Evolutionary conservation across 1,140 invertebrate genomes (phyloP).

Genomic region (Aphidius ervi): DNA sequence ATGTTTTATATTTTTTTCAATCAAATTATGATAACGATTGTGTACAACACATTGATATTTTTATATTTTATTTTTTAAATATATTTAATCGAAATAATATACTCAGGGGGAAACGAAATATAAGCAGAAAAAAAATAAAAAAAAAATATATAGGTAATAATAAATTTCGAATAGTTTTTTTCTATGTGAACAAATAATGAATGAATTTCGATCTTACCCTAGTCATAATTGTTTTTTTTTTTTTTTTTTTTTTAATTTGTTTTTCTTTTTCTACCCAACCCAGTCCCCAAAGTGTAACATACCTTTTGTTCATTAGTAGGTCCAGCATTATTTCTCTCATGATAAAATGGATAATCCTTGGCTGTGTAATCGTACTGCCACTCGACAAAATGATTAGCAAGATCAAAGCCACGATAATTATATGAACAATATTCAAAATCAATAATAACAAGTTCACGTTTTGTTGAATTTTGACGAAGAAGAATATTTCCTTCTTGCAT

Average conservation of each 20-base stretch:
- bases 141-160: background rate
- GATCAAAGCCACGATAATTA: constrained; percentile 90
- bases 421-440: constrained; percentile 95
- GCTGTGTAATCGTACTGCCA: constrained; percentile 90
- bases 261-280: constrained; percentile 16
- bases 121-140: background rate
- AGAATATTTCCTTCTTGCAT: constrained; percentile 87
- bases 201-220: constrained; percentile 16
- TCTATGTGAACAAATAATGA: background rate
- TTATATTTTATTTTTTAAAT: too few relatives aligned
- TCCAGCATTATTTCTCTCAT: constrained; percentile 62
- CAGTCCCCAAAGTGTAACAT: constrained; percentile 37
- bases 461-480: constrained; percentile 55
- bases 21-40: too few relatives aligned
- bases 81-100: too few relatives aligned
- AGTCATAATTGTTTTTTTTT: background rate
- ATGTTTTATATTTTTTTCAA: background rate
- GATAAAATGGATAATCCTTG: constrained; percentile 73
- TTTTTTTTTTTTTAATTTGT: background rate
- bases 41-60: too few relatives aligned
- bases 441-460: constrained; percentile 72
- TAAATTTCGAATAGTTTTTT: too few relatives aligned
- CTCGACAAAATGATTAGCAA: constrained; percentile 95
- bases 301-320: constrained; percentile 80
- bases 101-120: background rate